These are phyloP conservation scores for Acanthurus tractus DNA, from an alignment of 2,797 vertebrate genomes.

Conservation along the genomic window DNA sequence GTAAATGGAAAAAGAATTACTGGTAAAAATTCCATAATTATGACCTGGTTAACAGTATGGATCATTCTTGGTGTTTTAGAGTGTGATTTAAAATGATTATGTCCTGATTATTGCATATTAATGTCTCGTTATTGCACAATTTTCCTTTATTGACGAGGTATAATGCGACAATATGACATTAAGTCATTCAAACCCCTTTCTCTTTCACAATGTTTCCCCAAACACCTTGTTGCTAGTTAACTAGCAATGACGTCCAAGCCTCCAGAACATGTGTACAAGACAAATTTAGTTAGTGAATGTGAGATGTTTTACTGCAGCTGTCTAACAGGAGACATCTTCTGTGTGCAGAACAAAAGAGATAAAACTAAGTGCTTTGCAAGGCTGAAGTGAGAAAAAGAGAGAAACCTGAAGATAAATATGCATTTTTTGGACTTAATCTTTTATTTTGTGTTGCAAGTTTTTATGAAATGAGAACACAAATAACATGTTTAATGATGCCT, in stretches of 20 bases:
- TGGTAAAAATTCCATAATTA: background rate
- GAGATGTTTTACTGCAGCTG: background rate
- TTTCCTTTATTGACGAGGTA: too few species aligned
- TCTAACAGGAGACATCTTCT: slow-evolving; percentile 3
- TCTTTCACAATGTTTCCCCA: background rate
- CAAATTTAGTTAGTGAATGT: slow-evolving; percentile 12
- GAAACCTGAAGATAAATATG: slow-evolving; percentile 3
- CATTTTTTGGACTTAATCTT: slow-evolving; percentile 1
- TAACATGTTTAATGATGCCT: background rate
- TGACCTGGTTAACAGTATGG: background rate
- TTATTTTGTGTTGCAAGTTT: slow-evolving; percentile 3
- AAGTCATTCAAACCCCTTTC: background rate
- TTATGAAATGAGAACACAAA: slow-evolving; percentile 4
- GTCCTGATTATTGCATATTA: background rate
- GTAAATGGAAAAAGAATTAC: background rate
- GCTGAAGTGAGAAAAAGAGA: background rate
- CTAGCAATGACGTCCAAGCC: background rate
- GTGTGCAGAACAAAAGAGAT: slow-evolving; percentile 14
- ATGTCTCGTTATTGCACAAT: background rate
- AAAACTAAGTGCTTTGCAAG: background rate
- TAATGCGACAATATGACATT: too few species aligned
- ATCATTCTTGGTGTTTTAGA: background rate
- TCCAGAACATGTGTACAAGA: background rate
- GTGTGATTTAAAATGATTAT: background rate
- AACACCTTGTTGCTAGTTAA: background rate